Evolutionary conservation across 2,888 invertebrate genomes (phyloP).

Genomic region (Rhorus exstirpatorius): DNA sequence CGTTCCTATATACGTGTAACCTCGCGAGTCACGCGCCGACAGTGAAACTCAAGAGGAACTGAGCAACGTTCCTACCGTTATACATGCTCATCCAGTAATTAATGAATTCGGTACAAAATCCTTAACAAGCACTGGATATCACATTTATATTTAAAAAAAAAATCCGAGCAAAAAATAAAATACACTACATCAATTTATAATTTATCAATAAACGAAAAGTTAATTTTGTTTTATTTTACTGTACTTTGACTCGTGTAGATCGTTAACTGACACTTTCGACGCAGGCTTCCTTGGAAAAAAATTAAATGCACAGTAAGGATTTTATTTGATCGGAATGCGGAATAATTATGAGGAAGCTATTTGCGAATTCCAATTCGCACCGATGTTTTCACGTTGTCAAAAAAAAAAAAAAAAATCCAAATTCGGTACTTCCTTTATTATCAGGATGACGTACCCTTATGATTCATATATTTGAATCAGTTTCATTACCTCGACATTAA

Average conservation of each 20-base stretch:
- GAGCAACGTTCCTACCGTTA: conserved; percentile 17
- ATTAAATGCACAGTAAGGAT: neutral
- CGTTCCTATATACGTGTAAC: conserved; percentile 9
- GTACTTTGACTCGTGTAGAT: neutral
- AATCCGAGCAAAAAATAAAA: neutral
- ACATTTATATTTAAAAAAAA: neutral
- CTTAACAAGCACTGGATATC: neutral
- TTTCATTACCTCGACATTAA: too few relatives aligned
- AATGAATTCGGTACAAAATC: conserved; percentile 14
- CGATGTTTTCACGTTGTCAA: too few relatives aligned
- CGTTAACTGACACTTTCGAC: neutral
- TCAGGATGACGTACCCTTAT: neutral
- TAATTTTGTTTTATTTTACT: neutral
- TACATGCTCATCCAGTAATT: conserved; percentile 13
- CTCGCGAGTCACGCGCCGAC: neutral
- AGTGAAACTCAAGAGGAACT: conserved; percentile 24
- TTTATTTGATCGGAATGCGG: neutral
- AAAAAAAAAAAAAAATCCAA: too few relatives aligned
- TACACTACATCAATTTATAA: conserved; percentile 1
- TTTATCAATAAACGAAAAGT: neutral
- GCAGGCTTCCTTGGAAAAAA: neutral
- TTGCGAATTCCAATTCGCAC: neutral
- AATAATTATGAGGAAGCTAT: conserved; percentile 6
- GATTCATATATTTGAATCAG: too few relatives aligned
- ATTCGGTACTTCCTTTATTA: neutral